Evolutionary conservation across 2,888 invertebrate genomes (phyloP).

Genomic region (Chrysodeixis includens): DNA sequence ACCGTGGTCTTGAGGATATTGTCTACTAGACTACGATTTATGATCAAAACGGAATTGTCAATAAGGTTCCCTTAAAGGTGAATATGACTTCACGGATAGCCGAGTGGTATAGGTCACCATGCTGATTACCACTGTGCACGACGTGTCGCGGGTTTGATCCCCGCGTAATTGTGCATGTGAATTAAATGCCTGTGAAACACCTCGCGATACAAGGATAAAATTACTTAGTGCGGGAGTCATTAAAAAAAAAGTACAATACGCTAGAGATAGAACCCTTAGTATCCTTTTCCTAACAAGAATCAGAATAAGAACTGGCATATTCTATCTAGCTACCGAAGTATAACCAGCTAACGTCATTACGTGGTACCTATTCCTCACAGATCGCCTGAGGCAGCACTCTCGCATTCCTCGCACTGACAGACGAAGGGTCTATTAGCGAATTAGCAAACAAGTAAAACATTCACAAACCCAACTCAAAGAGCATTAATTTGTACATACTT

Average conservation of each 20-base stretch:
- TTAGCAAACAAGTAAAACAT: conserved; percentile 5
- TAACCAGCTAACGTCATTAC: conserved; percentile 2
- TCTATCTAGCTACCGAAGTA: neutral
- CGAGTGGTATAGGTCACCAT: no score
- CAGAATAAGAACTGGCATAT: neutral
- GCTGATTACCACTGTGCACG: no score
- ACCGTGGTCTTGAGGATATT: neutral
- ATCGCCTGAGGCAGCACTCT: neutral
- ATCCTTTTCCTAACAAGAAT: no score
- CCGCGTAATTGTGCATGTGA: no score
- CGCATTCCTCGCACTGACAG: neutral
- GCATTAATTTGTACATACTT: conserved; percentile 31
- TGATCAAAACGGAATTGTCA: neutral
- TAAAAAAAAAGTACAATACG: no score
- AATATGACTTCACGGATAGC: no score
- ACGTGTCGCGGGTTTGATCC: no score
- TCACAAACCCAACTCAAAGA: conserved; percentile 5
- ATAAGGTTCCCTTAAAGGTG: neutral
- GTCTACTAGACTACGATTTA: neutral
- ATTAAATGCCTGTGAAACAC: no score
- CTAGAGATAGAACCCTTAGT: no score
- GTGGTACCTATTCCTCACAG: neutral
- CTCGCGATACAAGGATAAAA: no score
- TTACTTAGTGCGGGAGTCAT: no score
- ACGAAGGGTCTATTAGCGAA: conserved; percentile 1